Percentiles rank a stretch among this genome's conserved stretches.
These are phyloP conservation scores for Pasiphila rectangulata DNA, from an alignment of 2,888 invertebrate species.

Conservation along the genomic window DNA sequence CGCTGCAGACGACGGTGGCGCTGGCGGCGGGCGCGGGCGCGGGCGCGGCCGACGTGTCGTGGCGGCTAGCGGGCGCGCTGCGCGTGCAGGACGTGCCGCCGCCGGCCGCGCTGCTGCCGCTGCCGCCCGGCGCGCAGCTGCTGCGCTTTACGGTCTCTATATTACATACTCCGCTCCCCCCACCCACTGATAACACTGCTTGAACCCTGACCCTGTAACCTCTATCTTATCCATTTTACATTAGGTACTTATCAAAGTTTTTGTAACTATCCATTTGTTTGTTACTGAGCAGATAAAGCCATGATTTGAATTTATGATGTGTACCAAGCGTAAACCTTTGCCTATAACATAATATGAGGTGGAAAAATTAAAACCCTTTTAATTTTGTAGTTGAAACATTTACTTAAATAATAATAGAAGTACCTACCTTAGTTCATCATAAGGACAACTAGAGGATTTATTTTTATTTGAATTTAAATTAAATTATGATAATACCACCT, in stretches of 20 bases:
- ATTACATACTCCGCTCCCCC: neutral
- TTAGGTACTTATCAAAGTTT: neutral
- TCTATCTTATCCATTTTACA: neutral
- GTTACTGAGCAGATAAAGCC: too few relatives aligned
- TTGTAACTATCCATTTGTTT: too few relatives aligned
- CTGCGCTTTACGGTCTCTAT: slow-evolving; percentile 1
- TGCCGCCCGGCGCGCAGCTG: neutral
- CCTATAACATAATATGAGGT: too few relatives aligned
- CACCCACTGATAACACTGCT: neutral
- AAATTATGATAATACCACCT: too few relatives aligned
- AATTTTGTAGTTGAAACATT: too few relatives aligned
- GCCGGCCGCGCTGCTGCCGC: neutral
- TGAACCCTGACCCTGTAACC: neutral
- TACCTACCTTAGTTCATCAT: too few relatives aligned
- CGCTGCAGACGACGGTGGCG: neutral
- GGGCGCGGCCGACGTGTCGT: neutral
- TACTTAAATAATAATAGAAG: too few relatives aligned
- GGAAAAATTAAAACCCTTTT: too few relatives aligned
- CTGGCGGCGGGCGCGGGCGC: slow-evolving; percentile 1
- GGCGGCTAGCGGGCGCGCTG: slow-evolving; percentile 3
- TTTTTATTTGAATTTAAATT: too few relatives aligned
- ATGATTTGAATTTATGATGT: too few relatives aligned
- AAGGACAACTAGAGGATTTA: too few relatives aligned
- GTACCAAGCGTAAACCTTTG: too few relatives aligned
- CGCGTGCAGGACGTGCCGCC: neutral